These are phyloP conservation scores for Eupithecia insigniata DNA, from an alignment of 2,888 invertebrate genomes.

Conservation along the genomic window DNA sequence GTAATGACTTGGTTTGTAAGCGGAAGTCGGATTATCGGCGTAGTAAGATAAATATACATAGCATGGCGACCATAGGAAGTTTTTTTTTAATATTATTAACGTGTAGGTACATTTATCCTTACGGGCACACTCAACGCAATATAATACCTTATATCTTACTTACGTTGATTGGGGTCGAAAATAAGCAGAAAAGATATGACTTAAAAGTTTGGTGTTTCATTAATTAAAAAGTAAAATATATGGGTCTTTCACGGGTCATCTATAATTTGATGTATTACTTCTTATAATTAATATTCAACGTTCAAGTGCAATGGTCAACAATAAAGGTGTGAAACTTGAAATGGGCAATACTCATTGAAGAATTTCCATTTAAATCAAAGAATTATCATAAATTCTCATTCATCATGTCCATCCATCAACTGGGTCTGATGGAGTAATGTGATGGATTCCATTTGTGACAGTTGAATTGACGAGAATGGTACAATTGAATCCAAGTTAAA, in stretches of 20 bases:
- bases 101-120: too few relatives aligned
- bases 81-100: too few relatives aligned
- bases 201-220: not conserved
- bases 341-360: slow-evolving; percentile 63
- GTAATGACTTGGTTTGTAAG: slow-evolving; percentile 16
- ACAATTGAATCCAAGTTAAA: slow-evolving; percentile 63
- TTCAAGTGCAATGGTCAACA: slow-evolving; percentile 39
- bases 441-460: slow-evolving; percentile 79
- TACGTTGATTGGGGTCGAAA: not conserved
- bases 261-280: slow-evolving; percentile 12
- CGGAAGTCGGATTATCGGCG: slow-evolving; percentile 24
- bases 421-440: slow-evolving; percentile 63
- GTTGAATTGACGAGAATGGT: slow-evolving; percentile 71
- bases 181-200: not conserved
- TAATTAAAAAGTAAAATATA: not conserved
- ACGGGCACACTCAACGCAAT: too few relatives aligned
- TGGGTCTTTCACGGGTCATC: not conserved
- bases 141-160: too few relatives aligned
- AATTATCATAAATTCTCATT: slow-evolving; percentile 77
- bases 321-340: slow-evolving; percentile 66
- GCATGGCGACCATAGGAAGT: not conserved
- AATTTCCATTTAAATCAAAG: slow-evolving; percentile 77
- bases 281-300: slow-evolving; percentile 22
- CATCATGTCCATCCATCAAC: slow-evolving; percentile 74
- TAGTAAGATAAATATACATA: slow-evolving; percentile 12